Evolutionary conservation across 1,140 invertebrate genomes (phyloP).

Genomic region (Drosophila watanabei): DNA sequence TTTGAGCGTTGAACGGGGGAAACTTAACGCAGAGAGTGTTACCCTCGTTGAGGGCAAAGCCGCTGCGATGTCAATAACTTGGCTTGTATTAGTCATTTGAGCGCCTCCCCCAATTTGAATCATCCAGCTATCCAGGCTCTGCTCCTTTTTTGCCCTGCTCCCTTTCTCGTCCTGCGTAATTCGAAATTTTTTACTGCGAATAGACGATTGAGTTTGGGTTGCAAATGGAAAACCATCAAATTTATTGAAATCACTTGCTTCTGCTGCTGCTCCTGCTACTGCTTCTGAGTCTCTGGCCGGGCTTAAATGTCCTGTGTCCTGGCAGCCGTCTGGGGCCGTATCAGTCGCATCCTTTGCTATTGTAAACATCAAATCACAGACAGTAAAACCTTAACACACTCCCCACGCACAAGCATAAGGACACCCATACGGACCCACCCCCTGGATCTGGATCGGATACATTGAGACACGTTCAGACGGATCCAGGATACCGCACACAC

Average conservation of each 20-base stretch:
- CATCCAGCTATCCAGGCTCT: conserved; percentile 13
- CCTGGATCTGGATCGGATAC: conserved; percentile 3
- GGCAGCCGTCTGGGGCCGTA: conserved; percentile 45
- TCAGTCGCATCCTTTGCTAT: conserved; percentile 77
- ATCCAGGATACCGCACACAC: conserved; percentile 55
- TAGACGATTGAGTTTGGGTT: conserved; percentile 84
- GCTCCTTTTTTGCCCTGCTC: not conserved
- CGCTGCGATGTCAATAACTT: conserved; percentile 83
- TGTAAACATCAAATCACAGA: conserved; percentile 84
- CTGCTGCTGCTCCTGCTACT: conserved; percentile 52
- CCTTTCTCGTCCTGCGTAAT: conserved; percentile 60
- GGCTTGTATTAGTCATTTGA: conserved; percentile 84
- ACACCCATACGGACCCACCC: conserved; percentile 6
- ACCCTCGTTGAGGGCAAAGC: conserved; percentile 74
- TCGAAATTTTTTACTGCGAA: conserved; percentile 83
- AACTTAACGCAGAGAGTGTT: conserved; percentile 56
- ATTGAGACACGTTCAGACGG: conserved; percentile 33
- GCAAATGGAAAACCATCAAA: conserved; percentile 85
- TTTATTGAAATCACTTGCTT: conserved; percentile 85
- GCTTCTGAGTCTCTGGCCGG: conserved; percentile 33
- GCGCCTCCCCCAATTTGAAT: conserved; percentile 46
- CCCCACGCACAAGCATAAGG: conserved; percentile 3
- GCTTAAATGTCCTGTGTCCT: conserved; percentile 44
- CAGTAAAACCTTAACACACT: conserved; percentile 73
- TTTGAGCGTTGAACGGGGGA: conserved; percentile 9